phyloP scores from a whole-genome alignment of 2,797 vertebrate species.

The Oophaga sylvatica region DNA sequence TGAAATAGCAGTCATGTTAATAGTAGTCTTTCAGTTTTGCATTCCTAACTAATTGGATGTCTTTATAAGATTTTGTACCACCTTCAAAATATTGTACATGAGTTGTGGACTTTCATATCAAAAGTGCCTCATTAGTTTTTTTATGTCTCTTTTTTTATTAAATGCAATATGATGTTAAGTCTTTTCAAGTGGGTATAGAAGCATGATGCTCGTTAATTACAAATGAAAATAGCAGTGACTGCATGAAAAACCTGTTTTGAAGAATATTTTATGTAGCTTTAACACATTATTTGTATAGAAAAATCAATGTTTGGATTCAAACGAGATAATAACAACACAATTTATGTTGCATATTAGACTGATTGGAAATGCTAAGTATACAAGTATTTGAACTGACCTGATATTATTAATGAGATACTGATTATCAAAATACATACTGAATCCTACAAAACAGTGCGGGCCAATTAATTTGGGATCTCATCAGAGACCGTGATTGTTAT shows the following conservation, averaged over 20 bases:
- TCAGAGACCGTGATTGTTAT: too few relatives aligned
- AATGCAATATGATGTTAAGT: conserved; percentile 24
- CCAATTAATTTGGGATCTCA: too few relatives aligned
- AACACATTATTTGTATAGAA: not conserved
- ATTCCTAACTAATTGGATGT: conserved; percentile 33
- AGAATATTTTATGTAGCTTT: not conserved
- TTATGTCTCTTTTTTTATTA: conserved; percentile 24
- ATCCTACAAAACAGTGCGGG: too few relatives aligned
- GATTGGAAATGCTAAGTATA: not conserved
- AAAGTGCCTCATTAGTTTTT: conserved; percentile 44
- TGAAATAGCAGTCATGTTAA: not conserved
- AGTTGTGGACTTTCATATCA: conserved; percentile 10
- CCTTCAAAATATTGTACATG: conserved; percentile 33
- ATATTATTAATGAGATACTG: too few relatives aligned
- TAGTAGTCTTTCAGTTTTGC: conserved; percentile 21
- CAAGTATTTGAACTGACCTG: too few relatives aligned
- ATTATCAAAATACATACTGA: too few relatives aligned
- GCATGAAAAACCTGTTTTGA: not conserved
- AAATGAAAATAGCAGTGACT: not conserved
- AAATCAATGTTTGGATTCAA: not conserved
- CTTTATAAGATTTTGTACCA: conserved; percentile 48
- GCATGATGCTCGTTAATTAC: not conserved
- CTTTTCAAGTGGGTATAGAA: not conserved
- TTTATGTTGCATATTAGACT: not conserved
- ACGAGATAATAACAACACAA: not conserved